Evolutionary conservation across 2,888 invertebrate genomes (phyloP), one percentile per base, ranked within the genome.

Genomic region (Platycheirus rosarum): DNA sequence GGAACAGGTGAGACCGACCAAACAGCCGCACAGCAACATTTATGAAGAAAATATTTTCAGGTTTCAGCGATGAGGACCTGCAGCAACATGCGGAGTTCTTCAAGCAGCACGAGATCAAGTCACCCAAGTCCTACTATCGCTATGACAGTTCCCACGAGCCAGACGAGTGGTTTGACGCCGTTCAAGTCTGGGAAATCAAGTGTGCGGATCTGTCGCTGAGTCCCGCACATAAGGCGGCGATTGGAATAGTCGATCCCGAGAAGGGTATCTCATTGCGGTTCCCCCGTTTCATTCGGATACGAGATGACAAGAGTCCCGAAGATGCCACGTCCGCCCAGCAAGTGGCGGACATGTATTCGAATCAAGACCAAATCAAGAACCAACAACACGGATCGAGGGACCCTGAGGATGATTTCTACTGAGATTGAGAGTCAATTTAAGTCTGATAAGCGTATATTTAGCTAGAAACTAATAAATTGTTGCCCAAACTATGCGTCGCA

Each of bases 171-270:
- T 95, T 98, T 89, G 94, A 94, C 85, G 93, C 97, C 2, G 93
- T 93, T 13, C 93, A 95, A 90, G 98, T 99, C 71, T 98, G 98
- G 97, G 98, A 98, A 92, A 94, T 98, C 68, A 97, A 98, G 89
- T 97, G 98, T 90, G 99, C 99, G 0, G 99, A 99, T 92, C 93
- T 99, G 73, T 98, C 98, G 5, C 93, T 99, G 53, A 99, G 98
- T 32, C 98, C 99, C 13, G 94, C 95, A 57, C 98, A 99, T 90
- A 93, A 93, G 88, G 99, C 99, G 55, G 99, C 95, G 0, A 90
- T 93, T 49, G 97, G 97, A 57, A 94, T 97, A 87, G 96, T 96
- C 46, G 97, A 98, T 91, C 93, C 94, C 0, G 96, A 96, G 87
- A 96, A 96, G 87, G 99, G 99, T 18, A 96, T 99, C 87, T 99